phyloP scores from a whole-genome alignment of 2,113 vertebrate species.

The Seriola quinqueradiata region DNA sequence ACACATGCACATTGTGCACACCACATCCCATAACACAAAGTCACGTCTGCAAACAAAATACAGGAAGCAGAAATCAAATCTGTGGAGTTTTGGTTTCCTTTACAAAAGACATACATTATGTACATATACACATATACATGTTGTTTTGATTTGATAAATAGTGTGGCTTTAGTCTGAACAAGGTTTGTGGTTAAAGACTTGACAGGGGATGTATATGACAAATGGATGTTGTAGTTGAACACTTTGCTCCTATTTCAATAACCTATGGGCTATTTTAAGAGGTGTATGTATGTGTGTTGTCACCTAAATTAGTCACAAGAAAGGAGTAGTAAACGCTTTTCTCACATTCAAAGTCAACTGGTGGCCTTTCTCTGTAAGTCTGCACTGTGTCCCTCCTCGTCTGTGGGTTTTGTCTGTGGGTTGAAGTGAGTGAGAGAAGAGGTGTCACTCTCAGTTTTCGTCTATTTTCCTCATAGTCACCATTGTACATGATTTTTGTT shows the following conservation, averaged over 20 bases:
- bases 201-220: not conserved
- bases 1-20: slow-evolving; percentile 17
- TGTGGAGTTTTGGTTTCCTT: not conserved
- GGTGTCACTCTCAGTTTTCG: not conserved
- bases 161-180: too few species aligned
- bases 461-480: not conserved
- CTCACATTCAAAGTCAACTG: slow-evolving; percentile 7
- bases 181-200: not conserved
- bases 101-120: not conserved
- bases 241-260: not conserved
- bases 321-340: not conserved
- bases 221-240: not conserved
- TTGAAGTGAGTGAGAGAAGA: not conserved
- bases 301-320: not conserved
- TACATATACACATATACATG: not conserved
- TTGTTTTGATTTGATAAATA: too few species aligned
- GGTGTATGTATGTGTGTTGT: slow-evolving; percentile 6
- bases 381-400: not conserved
- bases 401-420: not conserved
- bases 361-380: not conserved
- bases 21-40: not conserved
- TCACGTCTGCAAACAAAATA: not conserved
- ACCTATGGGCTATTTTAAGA: not conserved
- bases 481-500: not conserved
- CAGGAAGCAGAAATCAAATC: not conserved